These are phyloP conservation scores for Hippocampus abdominalis DNA, from an alignment of 2,113 vertebrate genomes.

Conservation along the genomic window DNA sequence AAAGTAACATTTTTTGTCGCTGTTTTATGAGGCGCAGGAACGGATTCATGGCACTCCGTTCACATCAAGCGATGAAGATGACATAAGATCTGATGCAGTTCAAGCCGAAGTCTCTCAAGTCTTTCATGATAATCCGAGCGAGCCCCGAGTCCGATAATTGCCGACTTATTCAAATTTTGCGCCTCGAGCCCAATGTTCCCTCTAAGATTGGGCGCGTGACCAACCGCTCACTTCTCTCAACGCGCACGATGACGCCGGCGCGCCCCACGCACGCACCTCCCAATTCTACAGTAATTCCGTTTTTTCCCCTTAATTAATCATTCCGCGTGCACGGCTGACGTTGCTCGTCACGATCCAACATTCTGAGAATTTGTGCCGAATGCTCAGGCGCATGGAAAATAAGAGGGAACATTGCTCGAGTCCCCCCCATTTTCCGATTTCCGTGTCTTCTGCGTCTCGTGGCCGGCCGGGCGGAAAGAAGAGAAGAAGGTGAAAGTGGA, in stretches of 20 bases:
- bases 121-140: not conserved
- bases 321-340: too few species aligned
- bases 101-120: not conserved
- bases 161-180: not conserved
- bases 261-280: too few species aligned
- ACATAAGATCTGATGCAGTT: not conserved
- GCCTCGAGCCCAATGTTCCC: too few species aligned
- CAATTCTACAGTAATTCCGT: too few species aligned
- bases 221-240: too few species aligned
- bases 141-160: not conserved
- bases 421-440: not conserved
- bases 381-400: too few species aligned
- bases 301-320: too few species aligned
- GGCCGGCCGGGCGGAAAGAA: not conserved
- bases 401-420: not conserved
- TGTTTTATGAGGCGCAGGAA: not conserved
- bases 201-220: too few species aligned
- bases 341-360: too few species aligned
- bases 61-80: not conserved
- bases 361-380: too few species aligned
- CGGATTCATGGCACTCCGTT: not conserved
- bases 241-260: too few species aligned
- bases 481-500: conserved; percentile 30
- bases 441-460: not conserved
- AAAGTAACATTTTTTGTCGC: not conserved